Evolutionary conservation across 2,888 invertebrate species (phyloP).

Genomic region (Acleris laterana): DNA sequence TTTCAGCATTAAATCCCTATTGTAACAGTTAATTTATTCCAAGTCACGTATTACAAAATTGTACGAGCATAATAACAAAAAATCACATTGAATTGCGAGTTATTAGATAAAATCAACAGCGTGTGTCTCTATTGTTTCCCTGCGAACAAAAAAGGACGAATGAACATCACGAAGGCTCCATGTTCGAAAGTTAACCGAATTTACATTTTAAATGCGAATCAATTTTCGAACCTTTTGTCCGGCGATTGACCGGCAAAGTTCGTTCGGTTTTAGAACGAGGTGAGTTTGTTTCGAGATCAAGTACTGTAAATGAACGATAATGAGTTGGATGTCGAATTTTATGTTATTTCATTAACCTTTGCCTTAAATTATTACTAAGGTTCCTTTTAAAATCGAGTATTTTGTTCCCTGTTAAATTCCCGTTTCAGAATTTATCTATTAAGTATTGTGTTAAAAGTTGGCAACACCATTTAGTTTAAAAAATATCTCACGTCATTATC

Average conservation of each 20-base stretch:
- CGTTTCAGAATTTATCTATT: too few relatives aligned
- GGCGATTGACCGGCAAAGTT: conserved; percentile 27
- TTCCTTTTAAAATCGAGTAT: too few relatives aligned
- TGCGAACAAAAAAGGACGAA: conserved; percentile 40
- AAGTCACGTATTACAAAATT: conserved; percentile 37
- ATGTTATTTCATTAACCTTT: too few relatives aligned
- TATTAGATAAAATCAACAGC: conserved; percentile 48
- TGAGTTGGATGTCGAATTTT: background rate
- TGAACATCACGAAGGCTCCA: conserved; percentile 38
- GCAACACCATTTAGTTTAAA: too few relatives aligned
- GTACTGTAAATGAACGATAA: background rate
- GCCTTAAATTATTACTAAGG: too few relatives aligned
- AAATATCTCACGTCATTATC: too few relatives aligned
- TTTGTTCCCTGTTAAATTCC: too few relatives aligned
- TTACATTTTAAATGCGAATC: conserved; percentile 71
- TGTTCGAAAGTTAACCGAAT: conserved; percentile 55
- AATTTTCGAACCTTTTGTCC: conserved; percentile 49
- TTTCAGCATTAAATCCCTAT: conserved; percentile 18
- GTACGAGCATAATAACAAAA: conserved; percentile 36
- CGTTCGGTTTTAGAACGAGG: conserved; percentile 5
- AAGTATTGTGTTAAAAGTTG: too few relatives aligned
- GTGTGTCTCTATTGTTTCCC: conserved; percentile 45
- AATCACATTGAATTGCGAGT: conserved; percentile 31
- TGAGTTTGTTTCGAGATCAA: conserved; percentile 25
- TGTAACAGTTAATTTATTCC: conserved; percentile 34